phyloP scores from a whole-genome alignment of 2,113 vertebrate genomes.

The Ia io region DNA sequence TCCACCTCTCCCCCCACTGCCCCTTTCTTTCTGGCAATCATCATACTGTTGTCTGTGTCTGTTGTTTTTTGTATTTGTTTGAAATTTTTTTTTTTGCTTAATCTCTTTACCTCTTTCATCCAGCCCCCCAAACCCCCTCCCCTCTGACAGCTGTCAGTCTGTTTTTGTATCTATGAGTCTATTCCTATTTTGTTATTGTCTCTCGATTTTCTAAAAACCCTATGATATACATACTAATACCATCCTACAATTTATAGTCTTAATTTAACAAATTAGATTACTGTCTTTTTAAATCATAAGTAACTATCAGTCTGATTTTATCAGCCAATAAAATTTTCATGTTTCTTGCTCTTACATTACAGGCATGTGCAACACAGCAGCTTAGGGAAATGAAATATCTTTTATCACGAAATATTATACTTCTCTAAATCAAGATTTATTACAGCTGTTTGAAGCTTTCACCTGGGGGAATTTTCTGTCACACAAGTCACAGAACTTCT shows the following conservation, averaged over 20 bases:
- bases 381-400: slow-evolving; percentile 64
- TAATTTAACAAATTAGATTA: slow-evolving; percentile 16
- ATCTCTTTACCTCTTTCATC: background rate
- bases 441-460: slow-evolving; percentile 69
- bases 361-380: background rate
- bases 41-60: background rate
- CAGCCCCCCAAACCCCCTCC: background rate
- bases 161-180: background rate
- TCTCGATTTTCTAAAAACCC: background rate
- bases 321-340: background rate
- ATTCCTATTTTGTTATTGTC: background rate
- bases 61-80: too few relatives aligned
- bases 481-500: slow-evolving; percentile 77
- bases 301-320: background rate
- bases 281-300: background rate
- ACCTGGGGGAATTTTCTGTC: slow-evolving; percentile 77
- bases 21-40: background rate
- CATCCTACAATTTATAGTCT: background rate
- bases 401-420: slow-evolving; percentile 64
- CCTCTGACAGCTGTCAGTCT: background rate
- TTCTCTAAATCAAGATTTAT: slow-evolving; percentile 78
- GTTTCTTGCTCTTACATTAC: slow-evolving; percentile 30
- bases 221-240: background rate
- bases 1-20: background rate
- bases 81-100: background rate